These are phyloP conservation scores for Platichthys stellatus DNA, from an alignment of 2,113 vertebrate genomes.

Conservation along the genomic window DNA sequence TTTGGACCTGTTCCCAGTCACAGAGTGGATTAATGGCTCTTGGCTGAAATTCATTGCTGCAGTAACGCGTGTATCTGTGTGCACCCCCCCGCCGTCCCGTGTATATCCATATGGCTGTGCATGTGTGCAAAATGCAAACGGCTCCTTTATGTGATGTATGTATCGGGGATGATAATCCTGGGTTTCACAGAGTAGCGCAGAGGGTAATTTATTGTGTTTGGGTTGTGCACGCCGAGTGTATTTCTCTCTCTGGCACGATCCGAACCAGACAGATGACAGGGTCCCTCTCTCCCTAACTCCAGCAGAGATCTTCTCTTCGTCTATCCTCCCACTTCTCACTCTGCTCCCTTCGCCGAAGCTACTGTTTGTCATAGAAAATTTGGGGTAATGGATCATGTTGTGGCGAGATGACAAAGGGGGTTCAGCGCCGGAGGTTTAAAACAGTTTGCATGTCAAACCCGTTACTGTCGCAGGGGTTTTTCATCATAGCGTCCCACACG, in stretches of 20 bases:
- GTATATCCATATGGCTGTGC: slow-evolving; percentile 59
- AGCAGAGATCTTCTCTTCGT: slow-evolving; percentile 20
- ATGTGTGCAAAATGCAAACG: slow-evolving; percentile 55
- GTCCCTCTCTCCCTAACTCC: slow-evolving; percentile 31
- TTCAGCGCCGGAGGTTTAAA: slow-evolving; percentile 31
- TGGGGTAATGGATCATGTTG: slow-evolving; percentile 45
- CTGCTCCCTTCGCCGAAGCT: slow-evolving; percentile 13
- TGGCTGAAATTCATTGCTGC: slow-evolving; percentile 49
- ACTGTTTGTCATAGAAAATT: slow-evolving; percentile 46
- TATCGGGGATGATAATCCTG: slow-evolving; percentile 68
- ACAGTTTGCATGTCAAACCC: slow-evolving; percentile 27
- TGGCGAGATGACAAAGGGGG: slow-evolving; percentile 29
- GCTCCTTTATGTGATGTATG: slow-evolving; percentile 66
- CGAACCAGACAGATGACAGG: slow-evolving; percentile 61
- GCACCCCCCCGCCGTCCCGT: slow-evolving; percentile 36
- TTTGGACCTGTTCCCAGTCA: slow-evolving; percentile 61
- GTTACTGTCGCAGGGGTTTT: slow-evolving; percentile 42
- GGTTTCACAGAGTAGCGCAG: slow-evolving; percentile 68
- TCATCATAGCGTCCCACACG: slow-evolving; percentile 40
- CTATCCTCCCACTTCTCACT: slow-evolving; percentile 36
- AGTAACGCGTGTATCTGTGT: slow-evolving; percentile 26
- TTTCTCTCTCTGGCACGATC: slow-evolving; percentile 53
- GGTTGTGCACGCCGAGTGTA: slow-evolving; percentile 59
- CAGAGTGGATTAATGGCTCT: slow-evolving; percentile 69
- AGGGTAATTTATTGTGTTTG: slow-evolving; percentile 76